These are phyloP conservation scores for Hermaeophaga mercurialis DNA, from an alignment of 2,888 invertebrate genomes.

Conservation along the genomic window DNA sequence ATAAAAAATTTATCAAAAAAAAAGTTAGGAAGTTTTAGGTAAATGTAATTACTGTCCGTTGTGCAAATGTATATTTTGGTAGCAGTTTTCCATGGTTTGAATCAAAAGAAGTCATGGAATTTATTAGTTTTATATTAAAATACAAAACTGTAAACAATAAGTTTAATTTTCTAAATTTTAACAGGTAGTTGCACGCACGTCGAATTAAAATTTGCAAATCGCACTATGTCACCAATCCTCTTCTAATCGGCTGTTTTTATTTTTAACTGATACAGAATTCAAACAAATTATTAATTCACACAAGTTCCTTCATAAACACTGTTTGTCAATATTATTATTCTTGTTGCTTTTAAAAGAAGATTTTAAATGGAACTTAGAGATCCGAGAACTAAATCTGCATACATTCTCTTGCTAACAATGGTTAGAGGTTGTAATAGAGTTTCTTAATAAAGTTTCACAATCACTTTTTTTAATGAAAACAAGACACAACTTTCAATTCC, in stretches of 20 bases:
- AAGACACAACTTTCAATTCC: conserved; percentile 50
- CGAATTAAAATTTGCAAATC: conserved; percentile 23
- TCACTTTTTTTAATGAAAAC: conserved; percentile 41
- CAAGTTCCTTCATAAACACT: conserved; percentile 35
- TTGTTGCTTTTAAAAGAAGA: conserved; percentile 6
- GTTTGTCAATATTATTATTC: conserved; percentile 20
- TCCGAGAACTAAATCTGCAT: conserved; percentile 35
- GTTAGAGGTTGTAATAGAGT: conserved; percentile 39
- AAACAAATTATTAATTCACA: conserved; percentile 20
- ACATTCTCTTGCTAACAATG: conserved; percentile 42
- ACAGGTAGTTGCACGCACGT: conserved; percentile 50
- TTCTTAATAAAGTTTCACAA: conserved; percentile 47
- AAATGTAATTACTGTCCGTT: conserved; percentile 12
- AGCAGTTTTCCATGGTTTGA: conserved; percentile 6
- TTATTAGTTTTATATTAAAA: conserved; percentile 17
- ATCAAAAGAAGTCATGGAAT: neutral
- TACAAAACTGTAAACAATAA: conserved; percentile 47
- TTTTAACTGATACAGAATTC: conserved; percentile 22
- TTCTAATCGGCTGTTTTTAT: conserved; percentile 12
- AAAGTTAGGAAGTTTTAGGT: neutral
- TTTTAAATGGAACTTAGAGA: conserved; percentile 27
- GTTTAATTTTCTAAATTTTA: conserved; percentile 51
- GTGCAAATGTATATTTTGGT: conserved; percentile 29
- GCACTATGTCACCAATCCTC: conserved; percentile 14
- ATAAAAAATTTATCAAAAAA: conserved; percentile 18